phyloP scores from a whole-genome alignment of 2,888 invertebrate species.

The Drosophila subsilvestris region DNA sequence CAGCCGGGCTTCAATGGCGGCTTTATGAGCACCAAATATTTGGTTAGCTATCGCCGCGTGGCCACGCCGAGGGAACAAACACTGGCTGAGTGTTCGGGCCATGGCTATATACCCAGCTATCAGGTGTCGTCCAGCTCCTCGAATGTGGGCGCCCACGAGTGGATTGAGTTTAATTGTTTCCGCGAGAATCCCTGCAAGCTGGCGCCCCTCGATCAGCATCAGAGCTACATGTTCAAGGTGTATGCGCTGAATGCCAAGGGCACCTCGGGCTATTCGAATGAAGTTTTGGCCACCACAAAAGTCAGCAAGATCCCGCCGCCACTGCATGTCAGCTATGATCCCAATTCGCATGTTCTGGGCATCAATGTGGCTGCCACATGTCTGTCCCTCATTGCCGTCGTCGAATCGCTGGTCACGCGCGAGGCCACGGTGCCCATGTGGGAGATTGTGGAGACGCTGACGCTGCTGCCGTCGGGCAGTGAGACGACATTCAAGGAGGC shows the following conservation, averaged over 20 bases:
- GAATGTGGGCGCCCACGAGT: conserved; percentile 85
- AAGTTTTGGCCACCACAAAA: conserved; percentile 91
- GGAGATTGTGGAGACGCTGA: conserved; percentile 90
- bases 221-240: conserved; percentile 93
- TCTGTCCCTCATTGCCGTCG: conserved; percentile 90
- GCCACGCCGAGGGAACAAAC: conserved; percentile 86
- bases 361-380: conserved; percentile 92
- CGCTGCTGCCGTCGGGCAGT: conserved; percentile 89
- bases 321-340: conserved; percentile 92
- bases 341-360: conserved; percentile 89
- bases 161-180: conserved; percentile 94
- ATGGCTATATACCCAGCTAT: conserved; percentile 45
- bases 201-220: conserved; percentile 92
- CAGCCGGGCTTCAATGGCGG: conserved; percentile 96
- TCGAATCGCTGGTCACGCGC: conserved; percentile 88
- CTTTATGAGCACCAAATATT: conserved; percentile 92
- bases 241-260: conserved; percentile 95
- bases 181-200: conserved; percentile 95
- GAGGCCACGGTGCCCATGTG: conserved; percentile 86
- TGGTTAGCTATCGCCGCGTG: conserved; percentile 91
- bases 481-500: conserved; percentile 89
- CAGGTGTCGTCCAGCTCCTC: conserved; percentile 51
- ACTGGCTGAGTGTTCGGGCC: conserved; percentile 86
- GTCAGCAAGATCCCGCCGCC: conserved; percentile 93
- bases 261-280: conserved; percentile 93